A percentile compares a stretch with the other conserved stretches of the same genome.
Evolutionary conservation across 2,113 vertebrate genomes (phyloP).

Genomic region (Accipiter virgatus): DNA sequence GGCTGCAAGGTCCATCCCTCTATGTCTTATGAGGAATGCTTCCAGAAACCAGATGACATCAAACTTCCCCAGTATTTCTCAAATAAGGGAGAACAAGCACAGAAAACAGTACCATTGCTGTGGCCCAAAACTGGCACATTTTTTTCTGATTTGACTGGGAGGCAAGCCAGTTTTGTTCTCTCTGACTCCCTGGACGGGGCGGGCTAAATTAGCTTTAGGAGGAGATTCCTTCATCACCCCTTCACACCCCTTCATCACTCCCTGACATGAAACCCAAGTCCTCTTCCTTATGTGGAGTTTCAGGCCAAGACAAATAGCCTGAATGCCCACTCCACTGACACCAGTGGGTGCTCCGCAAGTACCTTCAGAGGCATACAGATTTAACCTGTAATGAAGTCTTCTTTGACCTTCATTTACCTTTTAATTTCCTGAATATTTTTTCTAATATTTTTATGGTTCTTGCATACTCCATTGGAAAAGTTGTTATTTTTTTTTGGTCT

Average conservation of each 20-base stretch:
- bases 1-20: background rate
- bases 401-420: background rate
- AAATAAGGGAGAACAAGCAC: background rate
- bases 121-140: background rate
- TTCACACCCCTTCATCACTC: background rate
- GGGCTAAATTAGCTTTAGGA: background rate
- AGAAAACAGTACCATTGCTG: background rate
- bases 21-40: accelerated
- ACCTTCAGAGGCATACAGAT: background rate
- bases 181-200: background rate
- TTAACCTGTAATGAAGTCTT: background rate
- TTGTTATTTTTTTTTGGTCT: background rate
- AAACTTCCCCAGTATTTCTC: background rate
- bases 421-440: background rate
- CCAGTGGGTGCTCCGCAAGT: background rate
- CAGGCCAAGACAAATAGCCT: background rate
- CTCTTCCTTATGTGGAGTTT: background rate
- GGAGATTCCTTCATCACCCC: background rate
- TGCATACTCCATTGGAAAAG: background rate
- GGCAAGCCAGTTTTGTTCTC: background rate
- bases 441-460: background rate
- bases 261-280: background rate
- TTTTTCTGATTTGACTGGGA: background rate
- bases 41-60: background rate
- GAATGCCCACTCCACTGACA: background rate